These are phyloP conservation scores for Ivindomyrus marchei DNA, from an alignment of 2,113 vertebrate genomes.

Conservation along the genomic window DNA sequence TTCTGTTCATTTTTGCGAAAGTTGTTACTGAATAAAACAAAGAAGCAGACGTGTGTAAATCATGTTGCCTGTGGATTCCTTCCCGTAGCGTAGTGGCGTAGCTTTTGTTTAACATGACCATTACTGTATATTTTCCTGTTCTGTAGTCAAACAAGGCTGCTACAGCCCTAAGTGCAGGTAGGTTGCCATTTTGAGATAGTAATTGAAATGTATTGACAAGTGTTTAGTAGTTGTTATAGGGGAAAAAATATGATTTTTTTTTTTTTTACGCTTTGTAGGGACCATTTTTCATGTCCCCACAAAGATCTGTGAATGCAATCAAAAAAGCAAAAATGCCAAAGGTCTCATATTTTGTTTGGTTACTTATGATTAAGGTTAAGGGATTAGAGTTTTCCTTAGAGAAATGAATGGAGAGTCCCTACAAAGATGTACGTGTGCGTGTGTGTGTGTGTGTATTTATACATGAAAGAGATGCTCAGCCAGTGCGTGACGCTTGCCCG, in stretches of 20 bases:
- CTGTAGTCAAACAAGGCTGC: background rate
- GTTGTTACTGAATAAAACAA: background rate
- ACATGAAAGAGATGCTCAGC: background rate
- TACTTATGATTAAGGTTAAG: background rate
- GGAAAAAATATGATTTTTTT: background rate
- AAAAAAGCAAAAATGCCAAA: too few species aligned
- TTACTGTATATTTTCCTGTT: background rate
- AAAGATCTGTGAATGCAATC: too few species aligned
- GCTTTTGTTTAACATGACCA: background rate
- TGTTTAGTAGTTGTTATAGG: background rate
- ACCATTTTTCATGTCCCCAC: too few species aligned
- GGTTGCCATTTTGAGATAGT: background rate
- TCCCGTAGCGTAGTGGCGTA: background rate
- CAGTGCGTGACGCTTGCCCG: background rate
- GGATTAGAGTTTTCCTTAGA: too few species aligned
- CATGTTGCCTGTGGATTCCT: background rate
- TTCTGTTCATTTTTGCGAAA: background rate
- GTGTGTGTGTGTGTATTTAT: background rate
- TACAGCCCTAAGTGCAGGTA: background rate
- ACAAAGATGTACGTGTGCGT: too few species aligned
- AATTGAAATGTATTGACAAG: background rate
- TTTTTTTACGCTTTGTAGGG: too few species aligned
- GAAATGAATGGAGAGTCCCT: too few species aligned
- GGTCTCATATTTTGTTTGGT: background rate
- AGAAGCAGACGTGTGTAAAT: background rate